Percentiles rank a stretch among this genome's conserved stretches.
phyloP scores from a whole-genome alignment of 2,797 vertebrate species.

The Lepilemur ruficaudatus region DNA sequence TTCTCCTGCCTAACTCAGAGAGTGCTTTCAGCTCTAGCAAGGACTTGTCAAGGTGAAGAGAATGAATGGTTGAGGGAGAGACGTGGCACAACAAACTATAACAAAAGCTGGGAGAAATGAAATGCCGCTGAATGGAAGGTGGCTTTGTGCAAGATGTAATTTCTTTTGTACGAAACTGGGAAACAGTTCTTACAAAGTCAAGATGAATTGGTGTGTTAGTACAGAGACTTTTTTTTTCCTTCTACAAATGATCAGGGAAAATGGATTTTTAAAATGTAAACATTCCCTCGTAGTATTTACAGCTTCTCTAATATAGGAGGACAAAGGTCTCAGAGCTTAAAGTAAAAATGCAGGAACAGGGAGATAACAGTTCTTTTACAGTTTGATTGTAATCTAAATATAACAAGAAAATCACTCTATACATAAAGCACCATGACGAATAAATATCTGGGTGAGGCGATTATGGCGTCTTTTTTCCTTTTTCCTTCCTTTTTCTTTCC shows the following conservation, averaged over 20 bases:
- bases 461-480: neutral
- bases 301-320: conserved; percentile 67
- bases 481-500: conserved; percentile 36
- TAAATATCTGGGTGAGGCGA: conserved; percentile 54
- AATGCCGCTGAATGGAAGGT: neutral
- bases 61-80: neutral
- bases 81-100: neutral
- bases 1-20: neutral
- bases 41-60: neutral
- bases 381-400: conserved; percentile 74
- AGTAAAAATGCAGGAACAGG: conserved; percentile 56
- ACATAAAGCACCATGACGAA: conserved; percentile 33
- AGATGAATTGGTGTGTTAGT: conserved; percentile 61
- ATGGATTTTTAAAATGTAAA: conserved; percentile 77
- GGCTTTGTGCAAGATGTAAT: conserved; percentile 8
- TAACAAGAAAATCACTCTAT: conserved; percentile 65
- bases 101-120: neutral
- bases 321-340: conserved; percentile 70
- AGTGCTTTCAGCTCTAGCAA: neutral
- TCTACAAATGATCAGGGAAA: conserved; percentile 73
- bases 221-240: conserved; percentile 43
- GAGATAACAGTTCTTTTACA: conserved; percentile 71
- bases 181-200: conserved; percentile 48
- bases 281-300: conserved; percentile 71
- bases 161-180: conserved; percentile 4